Base-by-base conservation (phyloP, 2,888 invertebrate genomes). In the Drosophila borealis region DNA sequence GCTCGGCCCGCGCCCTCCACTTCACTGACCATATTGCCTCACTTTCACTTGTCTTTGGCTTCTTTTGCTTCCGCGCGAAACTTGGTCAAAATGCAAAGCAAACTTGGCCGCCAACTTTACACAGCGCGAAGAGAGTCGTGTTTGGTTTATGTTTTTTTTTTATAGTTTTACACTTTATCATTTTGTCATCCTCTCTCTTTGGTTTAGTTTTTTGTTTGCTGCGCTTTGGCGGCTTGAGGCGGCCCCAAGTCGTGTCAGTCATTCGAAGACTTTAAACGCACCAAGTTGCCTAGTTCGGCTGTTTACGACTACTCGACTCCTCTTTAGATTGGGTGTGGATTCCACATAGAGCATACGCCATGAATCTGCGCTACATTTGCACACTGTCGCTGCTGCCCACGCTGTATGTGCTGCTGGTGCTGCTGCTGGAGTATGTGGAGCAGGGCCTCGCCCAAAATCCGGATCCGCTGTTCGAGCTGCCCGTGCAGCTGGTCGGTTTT, bases 401-500 rank as follows among this genome's bases (percentile, higher is more conserved):
- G 14, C 64, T 91, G 4, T 91, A 88, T 61, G 90, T 92, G 61
- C 66, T 92, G 55, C 76, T 92, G 46, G 82, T 91, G 34, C 74
- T 92, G 46, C 73, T 92, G 63, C 70, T 87, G 69, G 91, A 91
- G 17, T 83, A 86, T 53, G 85, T 89, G 57, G 92, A 91, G 51
- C 79, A 90, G 57, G 88, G 88, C n/a, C 49, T 88, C 55, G 90
- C 91, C 9, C 91, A 92, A 62, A 89, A 86, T 70, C 91, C 93
- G 44, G 94, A 94, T 81, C 94, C 94, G 13, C 88, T 94, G 0
- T 95, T 96, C 88, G 96, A 97, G 88, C 91, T 97, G 60, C 97
- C 97, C 11, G 96, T 97, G n/a, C 96, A 97, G 89, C 93, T 97
- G 61, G 94, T 97, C 41, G 97, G 97, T 29, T 97, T 97, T 89